Base-by-base conservation (phyloP, 2,888 invertebrate species). In the Hirtodrosophila alboralis region DNA sequence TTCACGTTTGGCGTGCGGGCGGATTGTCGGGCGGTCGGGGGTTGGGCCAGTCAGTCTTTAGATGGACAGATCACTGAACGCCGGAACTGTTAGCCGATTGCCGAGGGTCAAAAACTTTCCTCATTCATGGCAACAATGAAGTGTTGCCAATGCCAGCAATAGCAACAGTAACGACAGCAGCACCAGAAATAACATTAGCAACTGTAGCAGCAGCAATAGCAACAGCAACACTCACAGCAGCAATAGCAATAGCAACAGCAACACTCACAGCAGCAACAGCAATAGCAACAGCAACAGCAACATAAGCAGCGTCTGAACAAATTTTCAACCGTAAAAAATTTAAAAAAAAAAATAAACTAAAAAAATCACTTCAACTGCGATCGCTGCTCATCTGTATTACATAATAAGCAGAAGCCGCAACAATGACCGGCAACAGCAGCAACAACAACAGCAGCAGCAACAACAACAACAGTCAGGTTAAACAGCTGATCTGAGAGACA, bases 71-170 rank as follows among this genome's bases (percentile, higher is more conserved):
- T 45, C 23, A 6, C 23, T 8, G 8, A 8, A 7, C 23, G 14
- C 41, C 44, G 40, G 49, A 36, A 41, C 62, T 28, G n/a, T n/a
- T n/a, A n/a, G n/a, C n/a, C n/a, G n/a, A 41, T 40, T 14, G 48
- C n/a, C 51, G 60, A 57, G 66, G 76, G 76, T 77, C 74, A 76
- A 59, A 65, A 69, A 70, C 68, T 64, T 68, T 66, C 65, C 59
- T 74, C 62, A 36, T 34, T 5, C 18, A 21, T 4, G 18, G 18
- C 57, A 28, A 31, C 30, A 51, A 7, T 34, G 28, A n/a, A n/a
- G n/a, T n/a, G n/a, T n/a, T 13, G 38, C 27, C 27, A 18, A 23
- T 37, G 37, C 27, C 28, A 31, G 34, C 45, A 37, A 16, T 37
- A 36, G 4, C 44, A 44, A 23, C 44, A 28, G 18, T 5, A 18